phyloP scores from a whole-genome alignment of 2,888 invertebrate genomes.

The Empis stercorea region DNA sequence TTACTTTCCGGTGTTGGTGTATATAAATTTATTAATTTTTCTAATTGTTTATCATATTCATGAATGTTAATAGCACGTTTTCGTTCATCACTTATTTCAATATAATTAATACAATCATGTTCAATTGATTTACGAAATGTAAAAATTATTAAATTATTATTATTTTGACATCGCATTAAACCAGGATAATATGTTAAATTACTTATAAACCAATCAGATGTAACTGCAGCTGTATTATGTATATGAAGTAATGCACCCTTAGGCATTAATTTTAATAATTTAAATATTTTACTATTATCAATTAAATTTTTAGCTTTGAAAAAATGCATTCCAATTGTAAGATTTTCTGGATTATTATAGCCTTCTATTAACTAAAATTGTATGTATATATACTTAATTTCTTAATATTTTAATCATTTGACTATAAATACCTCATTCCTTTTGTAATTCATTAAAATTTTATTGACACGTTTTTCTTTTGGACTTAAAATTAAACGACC shows the following conservation, averaged over 20 bases:
- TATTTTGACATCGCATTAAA: constrained; percentile 23
- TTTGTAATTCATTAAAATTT: constrained; percentile 28
- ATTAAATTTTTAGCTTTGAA: constrained; percentile 39
- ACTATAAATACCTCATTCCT: constrained; percentile 19
- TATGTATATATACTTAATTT: not conserved
- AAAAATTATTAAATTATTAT: constrained; percentile 16
- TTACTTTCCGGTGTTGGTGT: constrained; percentile 38
- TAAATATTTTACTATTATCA: constrained; percentile 41
- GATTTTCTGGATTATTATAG: constrained; percentile 27
- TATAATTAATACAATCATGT: constrained; percentile 24
- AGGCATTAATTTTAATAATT: constrained; percentile 44
- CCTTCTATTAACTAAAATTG: constrained; percentile 15
- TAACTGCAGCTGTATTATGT: constrained; percentile 40
- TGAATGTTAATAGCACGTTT: constrained; percentile 30
- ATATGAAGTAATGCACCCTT: constrained; percentile 43
- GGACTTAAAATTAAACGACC: constrained; percentile 22
- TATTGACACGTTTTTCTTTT: constrained; percentile 24
- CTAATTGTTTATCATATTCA: constrained; percentile 42
- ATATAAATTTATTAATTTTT: constrained; percentile 44
- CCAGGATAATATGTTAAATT: constrained; percentile 40
- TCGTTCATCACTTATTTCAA: constrained; percentile 28
- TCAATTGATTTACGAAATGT: constrained; percentile 17
- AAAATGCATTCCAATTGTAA: constrained; percentile 43
- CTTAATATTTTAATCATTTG: not conserved
- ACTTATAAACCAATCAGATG: constrained; percentile 38